Evolutionary conservation across 2,113 vertebrate species (phyloP), one percentile per base, ranked within the genome.

Genomic region (Microcebus jonahi): DNA sequence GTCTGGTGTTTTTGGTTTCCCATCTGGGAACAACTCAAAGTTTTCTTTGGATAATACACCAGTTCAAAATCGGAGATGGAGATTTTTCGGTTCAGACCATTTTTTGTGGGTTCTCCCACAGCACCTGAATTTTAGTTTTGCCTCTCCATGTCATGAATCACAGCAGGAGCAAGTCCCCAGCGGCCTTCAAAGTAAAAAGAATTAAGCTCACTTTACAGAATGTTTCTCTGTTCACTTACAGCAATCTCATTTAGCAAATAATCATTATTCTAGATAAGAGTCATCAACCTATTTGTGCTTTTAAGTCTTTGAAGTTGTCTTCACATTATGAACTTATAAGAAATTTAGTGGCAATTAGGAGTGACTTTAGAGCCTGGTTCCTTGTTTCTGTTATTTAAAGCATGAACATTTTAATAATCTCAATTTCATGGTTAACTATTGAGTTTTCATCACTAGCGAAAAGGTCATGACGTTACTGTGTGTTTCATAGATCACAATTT

Each of bases 111-210:
- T 81, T 98, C 98, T 70, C 98, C 98, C 21, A 94, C 94, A 79
- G 93, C 88, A 82, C 97, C 94, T 8, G 97, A 98, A 80, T 94
- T 98, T 98, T 59, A 97, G 65, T 96, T 98, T 98, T 90, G 89
- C 92, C 17, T 98, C 98, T 39, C 98, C 97, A 90, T 96, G 92
- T 90, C 93, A 48, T 89, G 98, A 97, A 50, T 53, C 93, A 96
- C 97, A 97, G 50, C 95, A 94, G 21, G 97, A 98, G 65, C 92
- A 97, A 71, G 94, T 96, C 81, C 94, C 94, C 77, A 97, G 57
- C 67, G 96, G 97, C 96, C 42, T 98, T 98, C 87, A 98, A 98
- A 97, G 97, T 98, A 61, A 98, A 98, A 95, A 97, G 98, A 97
- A 96, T 98, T 95, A 98, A 98, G 84, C 15, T 39, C 7, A 61